These are phyloP conservation scores for Stegophylla sp. DNA, from an alignment of 2,888 invertebrate species.

Conservation along the genomic window DNA sequence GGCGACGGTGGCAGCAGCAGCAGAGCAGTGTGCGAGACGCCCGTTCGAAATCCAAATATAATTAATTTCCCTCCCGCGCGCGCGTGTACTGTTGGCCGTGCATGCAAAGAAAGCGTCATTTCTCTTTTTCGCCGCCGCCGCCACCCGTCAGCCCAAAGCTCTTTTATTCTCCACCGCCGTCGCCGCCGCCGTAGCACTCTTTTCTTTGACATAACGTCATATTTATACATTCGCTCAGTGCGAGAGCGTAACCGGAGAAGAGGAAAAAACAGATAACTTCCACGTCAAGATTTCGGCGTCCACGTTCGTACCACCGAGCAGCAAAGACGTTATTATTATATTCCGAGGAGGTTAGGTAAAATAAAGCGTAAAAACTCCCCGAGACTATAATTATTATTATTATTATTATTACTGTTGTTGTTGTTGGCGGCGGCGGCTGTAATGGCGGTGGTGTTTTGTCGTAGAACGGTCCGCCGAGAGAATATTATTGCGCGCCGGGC, in stretches of 20 bases:
- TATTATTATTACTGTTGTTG: neutral
- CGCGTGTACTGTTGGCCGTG: constrained; percentile 26
- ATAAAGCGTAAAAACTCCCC: no score
- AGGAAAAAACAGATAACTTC: constrained; percentile 33
- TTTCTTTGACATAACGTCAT: constrained; percentile 48
- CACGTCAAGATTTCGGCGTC: constrained; percentile 32
- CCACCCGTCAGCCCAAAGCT: constrained; percentile 57
- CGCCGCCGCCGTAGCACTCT: constrained; percentile 13
- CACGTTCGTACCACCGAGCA: no score
- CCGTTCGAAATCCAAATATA: constrained; percentile 61
- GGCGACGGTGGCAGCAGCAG: neutral
- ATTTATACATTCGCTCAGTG: constrained; percentile 33
- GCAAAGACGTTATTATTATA: no score
- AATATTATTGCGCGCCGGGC: neutral
- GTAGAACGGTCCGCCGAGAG: constrained; percentile 11
- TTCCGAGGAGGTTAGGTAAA: no score
- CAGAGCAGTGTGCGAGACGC: constrained; percentile 13
- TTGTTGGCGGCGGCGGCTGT: no score
- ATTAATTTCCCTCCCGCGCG: constrained; percentile 60
- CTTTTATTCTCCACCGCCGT: constrained; percentile 40
- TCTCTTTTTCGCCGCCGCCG: constrained; percentile 60
- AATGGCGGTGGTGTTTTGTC: neutral
- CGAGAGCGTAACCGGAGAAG: neutral
- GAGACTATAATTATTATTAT: no score
- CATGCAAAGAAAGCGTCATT: constrained; percentile 60